Percentiles rank a stretch among this genome's conserved stretches.
Conservation (phyloP, 2,888 invertebrate species). For the Alentia gelatinosa region DNA sequence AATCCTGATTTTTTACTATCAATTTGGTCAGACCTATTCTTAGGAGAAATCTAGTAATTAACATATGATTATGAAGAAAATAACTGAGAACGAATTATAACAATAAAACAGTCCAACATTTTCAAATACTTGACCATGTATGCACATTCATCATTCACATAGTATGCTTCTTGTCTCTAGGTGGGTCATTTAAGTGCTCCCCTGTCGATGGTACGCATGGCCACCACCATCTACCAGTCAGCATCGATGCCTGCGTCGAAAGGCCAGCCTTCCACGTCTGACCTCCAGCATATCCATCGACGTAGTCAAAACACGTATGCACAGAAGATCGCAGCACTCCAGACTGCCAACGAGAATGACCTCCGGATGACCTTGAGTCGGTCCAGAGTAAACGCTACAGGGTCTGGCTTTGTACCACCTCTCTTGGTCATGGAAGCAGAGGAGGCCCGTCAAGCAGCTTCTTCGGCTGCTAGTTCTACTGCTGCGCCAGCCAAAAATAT, state of each 20-base stretch:
- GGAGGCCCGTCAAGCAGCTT: background rate
- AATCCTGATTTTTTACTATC: too few species aligned
- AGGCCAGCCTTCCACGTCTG: constrained; percentile 25
- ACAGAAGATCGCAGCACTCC: constrained; percentile 57
- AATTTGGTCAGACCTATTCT: too few species aligned
- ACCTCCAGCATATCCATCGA: constrained; percentile 17
- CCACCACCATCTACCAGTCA: constrained; percentile 48
- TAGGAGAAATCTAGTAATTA: too few species aligned
- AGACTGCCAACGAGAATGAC: constrained; percentile 49
- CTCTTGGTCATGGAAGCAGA: background rate
- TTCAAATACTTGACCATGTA: background rate
- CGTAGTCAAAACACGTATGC: constrained; percentile 45
- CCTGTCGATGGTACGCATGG: constrained; percentile 41
- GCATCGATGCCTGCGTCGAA: background rate
- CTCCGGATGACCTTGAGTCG: constrained; percentile 31
- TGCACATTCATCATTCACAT: background rate
- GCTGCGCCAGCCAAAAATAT: background rate
- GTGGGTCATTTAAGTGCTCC: constrained; percentile 32
- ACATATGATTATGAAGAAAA: too few species aligned
- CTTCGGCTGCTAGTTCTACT: background rate
- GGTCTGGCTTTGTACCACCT: constrained; percentile 59
- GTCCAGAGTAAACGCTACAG: constrained; percentile 35
- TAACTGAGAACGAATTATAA: background rate
- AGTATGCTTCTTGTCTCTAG: background rate
- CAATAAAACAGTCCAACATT: background rate